A percentile compares a stretch with the other conserved stretches of the same genome.
Evolutionary conservation across 2,113 vertebrate genomes (phyloP).

Genomic region (Pachycephala philippinensis): DNA sequence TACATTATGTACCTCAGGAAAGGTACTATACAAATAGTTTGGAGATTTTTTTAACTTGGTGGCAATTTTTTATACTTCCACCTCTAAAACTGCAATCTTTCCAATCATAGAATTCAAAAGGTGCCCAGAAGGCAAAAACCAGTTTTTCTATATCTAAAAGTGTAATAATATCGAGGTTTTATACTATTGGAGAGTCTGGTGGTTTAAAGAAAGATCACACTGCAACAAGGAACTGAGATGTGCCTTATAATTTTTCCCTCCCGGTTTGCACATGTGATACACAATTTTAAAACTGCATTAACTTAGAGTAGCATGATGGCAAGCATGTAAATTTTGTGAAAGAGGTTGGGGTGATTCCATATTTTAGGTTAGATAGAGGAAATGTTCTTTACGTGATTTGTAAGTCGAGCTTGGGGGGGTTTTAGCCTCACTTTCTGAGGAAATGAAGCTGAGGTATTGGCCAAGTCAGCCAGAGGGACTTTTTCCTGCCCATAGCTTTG

Average conservation of each 20-base stretch:
- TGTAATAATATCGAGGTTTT: not conserved
- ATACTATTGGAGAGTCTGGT: not conserved
- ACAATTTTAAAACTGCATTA: not conserved
- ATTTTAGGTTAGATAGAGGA: not conserved
- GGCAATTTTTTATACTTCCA: not conserved
- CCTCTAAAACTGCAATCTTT: not conserved
- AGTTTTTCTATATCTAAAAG: not conserved
- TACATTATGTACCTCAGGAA: not conserved
- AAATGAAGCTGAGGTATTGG: not conserved
- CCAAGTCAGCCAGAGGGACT: not conserved
- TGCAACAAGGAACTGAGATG: not conserved
- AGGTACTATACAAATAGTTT: not conserved
- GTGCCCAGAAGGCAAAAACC: not conserved
- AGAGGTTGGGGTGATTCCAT: fast-evolving
- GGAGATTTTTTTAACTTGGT: not conserved
- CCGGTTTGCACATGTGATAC: fast-evolving
- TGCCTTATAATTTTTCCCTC: not conserved
- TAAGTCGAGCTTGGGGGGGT: fast-evolving
- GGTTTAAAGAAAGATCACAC: not conserved
- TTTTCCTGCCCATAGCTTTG: not conserved
- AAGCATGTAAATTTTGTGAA: not conserved
- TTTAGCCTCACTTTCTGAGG: not conserved
- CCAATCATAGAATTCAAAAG: not conserved
- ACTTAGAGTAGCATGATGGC: not conserved
- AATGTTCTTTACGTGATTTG: not conserved